phyloP scores from a whole-genome alignment of 2,113 vertebrate species.

The Collichthys lucidus region DNA sequence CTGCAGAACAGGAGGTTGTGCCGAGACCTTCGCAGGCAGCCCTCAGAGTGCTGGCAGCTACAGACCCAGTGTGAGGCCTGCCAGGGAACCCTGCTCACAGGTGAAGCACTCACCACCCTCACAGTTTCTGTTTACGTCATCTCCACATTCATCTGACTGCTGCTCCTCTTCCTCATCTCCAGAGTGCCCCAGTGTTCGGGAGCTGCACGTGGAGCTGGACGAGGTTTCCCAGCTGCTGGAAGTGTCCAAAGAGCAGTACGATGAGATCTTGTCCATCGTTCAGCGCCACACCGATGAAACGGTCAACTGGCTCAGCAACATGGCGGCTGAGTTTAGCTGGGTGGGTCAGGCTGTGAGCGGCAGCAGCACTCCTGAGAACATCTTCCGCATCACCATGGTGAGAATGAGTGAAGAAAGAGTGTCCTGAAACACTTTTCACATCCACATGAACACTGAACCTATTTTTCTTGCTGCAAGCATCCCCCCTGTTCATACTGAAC shows the following conservation, averaged over 20 bases:
- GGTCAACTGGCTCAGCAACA: slow-evolving; percentile 84
- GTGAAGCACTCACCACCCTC: slow-evolving; percentile 75
- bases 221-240: slow-evolving; percentile 88
- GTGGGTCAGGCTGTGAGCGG: slow-evolving; percentile 85
- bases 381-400: slow-evolving; percentile 88
- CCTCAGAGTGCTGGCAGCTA: slow-evolving; percentile 89
- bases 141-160: neutral
- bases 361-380: slow-evolving; percentile 72
- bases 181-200: slow-evolving; percentile 89
- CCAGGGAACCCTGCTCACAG: slow-evolving; percentile 85
- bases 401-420: slow-evolving; percentile 10
- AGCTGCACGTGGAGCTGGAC: slow-evolving; percentile 88
- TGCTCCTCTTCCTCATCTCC: slow-evolving; percentile 31
- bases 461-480: neutral
- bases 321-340: slow-evolving; percentile 90
- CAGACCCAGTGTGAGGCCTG: slow-evolving; percentile 89
- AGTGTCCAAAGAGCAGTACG: slow-evolving; percentile 87
- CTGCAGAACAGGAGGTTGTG: slow-evolving; percentile 80
- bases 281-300: slow-evolving; percentile 89
- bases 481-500: neutral
- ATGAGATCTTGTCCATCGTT: slow-evolving; percentile 88
- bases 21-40: slow-evolving; percentile 85
- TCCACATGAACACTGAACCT: neutral
- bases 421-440: neutral
- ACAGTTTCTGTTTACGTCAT: neutral